These are phyloP conservation scores for Saccopteryx bilineata DNA, from an alignment of 2,113 vertebrate species.

Conservation along the genomic window DNA sequence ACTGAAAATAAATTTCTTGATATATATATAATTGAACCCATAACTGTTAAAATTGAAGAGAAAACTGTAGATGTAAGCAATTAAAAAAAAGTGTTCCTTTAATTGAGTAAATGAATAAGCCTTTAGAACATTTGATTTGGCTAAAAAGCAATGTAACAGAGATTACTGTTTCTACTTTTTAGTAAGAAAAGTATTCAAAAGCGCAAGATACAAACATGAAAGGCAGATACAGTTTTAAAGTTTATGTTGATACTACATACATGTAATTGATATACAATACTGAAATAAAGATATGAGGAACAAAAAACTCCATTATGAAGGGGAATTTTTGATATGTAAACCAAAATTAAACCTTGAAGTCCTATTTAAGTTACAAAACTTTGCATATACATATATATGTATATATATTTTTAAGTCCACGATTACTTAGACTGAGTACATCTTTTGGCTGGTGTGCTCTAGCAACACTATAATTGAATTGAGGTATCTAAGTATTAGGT, in stretches of 20 bases:
- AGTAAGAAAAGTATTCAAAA: background rate
- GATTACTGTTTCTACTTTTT: background rate
- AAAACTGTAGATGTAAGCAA: background rate
- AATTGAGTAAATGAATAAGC: background rate
- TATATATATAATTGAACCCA: background rate
- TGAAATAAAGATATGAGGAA: background rate
- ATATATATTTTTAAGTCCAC: background rate
- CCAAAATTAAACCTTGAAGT: background rate
- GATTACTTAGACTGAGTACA: background rate
- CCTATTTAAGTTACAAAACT: background rate
- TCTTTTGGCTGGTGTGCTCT: background rate
- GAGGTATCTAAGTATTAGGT: background rate
- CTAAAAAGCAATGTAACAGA: background rate
- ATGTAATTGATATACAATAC: background rate
- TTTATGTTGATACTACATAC: background rate
- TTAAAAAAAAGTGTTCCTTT: conserved; percentile 13
- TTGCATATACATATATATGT: background rate
- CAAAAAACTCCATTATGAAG: background rate
- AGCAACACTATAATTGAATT: background rate
- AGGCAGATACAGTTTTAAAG: background rate
- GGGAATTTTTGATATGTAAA: background rate
- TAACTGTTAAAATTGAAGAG: background rate
- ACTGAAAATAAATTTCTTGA: background rate
- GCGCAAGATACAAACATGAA: background rate
- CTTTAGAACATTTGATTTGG: background rate